These are phyloP conservation scores for Plodia interpunctella DNA, from an alignment of 1,140 invertebrate genomes.

Conservation along the genomic window DNA sequence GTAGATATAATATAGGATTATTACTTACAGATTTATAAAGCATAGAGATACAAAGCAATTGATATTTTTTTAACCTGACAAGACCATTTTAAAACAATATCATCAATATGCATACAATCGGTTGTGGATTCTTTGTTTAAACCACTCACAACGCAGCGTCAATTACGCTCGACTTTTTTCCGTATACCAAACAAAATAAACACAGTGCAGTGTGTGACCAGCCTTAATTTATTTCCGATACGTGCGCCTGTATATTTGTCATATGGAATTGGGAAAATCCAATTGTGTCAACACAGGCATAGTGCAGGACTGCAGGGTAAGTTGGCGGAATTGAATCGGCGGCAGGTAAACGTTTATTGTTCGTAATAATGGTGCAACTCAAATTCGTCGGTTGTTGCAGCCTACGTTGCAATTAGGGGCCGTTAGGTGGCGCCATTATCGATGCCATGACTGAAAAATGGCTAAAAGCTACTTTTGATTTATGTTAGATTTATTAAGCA, in stretches of 20 bases:
- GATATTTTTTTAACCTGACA: not conserved
- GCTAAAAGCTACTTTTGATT: not conserved
- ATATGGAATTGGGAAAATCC: slow-evolving; percentile 45
- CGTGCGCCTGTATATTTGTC: slow-evolving; percentile 33
- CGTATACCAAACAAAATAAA: slow-evolving; percentile 29
- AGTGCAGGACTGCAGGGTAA: slow-evolving; percentile 22
- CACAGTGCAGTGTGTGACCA: slow-evolving; percentile 22
- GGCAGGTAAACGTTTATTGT: slow-evolving; percentile 48
- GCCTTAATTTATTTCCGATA: slow-evolving; percentile 32
- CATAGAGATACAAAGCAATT: no score
- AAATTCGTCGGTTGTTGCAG: slow-evolving; percentile 36
- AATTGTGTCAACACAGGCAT: slow-evolving; percentile 35
- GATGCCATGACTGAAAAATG: slow-evolving; percentile 4
- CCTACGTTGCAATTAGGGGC: slow-evolving; percentile 42
- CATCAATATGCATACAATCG: slow-evolving; percentile 21
- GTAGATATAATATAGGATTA: no score
- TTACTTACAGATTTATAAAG: no score
- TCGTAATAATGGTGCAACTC: slow-evolving; percentile 36
- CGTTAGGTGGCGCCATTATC: slow-evolving; percentile 22
- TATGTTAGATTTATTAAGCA: not conserved
- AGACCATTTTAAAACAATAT: slow-evolving; percentile 11
- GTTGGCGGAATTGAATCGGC: slow-evolving; percentile 46
- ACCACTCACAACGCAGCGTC: slow-evolving; percentile 3
- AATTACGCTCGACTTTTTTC: slow-evolving; percentile 12
- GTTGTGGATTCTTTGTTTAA: not conserved